Evolutionary conservation across 2,888 invertebrate genomes (phyloP).

Genomic region (Dione vanillae): DNA sequence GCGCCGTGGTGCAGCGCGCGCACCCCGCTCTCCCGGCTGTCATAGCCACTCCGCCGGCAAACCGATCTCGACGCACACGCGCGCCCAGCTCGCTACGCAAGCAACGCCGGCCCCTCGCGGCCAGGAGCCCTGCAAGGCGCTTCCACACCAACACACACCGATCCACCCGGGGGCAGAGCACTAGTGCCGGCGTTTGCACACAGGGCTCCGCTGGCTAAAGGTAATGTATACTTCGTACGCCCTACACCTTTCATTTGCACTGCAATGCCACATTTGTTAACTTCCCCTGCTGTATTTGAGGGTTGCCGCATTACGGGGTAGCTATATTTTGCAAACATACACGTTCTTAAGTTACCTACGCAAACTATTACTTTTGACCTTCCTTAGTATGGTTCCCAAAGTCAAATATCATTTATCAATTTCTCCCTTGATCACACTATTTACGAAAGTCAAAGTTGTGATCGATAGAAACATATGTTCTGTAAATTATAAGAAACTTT

Average conservation of each 20-base stretch:
- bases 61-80: constrained; percentile 76
- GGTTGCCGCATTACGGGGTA: constrained; percentile 62
- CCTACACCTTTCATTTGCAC: constrained; percentile 59
- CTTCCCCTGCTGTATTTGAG: constrained; percentile 48
- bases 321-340: constrained; percentile 37
- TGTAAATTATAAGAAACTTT: not conserved
- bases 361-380: constrained; percentile 5
- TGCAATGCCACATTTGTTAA: constrained; percentile 59
- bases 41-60: constrained; percentile 79
- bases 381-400: not conserved
- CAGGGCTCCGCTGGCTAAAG: constrained; percentile 76
- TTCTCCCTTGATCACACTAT: constrained; percentile 9
- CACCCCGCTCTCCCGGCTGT: constrained; percentile 59
- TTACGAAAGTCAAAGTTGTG: constrained; percentile 11
- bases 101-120: constrained; percentile 82
- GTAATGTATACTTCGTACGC: constrained; percentile 54
- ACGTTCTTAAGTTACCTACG: constrained; percentile 7
- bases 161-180: constrained; percentile 64
- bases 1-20: constrained; percentile 75
- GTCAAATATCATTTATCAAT: constrained; percentile 34
- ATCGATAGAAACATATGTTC: constrained; percentile 21
- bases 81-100: constrained; percentile 73
- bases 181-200: constrained; percentile 77
- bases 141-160: constrained; percentile 64
- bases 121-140: constrained; percentile 79